Evolutionary conservation across 2,113 vertebrate genomes (phyloP).

Genomic region (Pteruthius melanotis): DNA sequence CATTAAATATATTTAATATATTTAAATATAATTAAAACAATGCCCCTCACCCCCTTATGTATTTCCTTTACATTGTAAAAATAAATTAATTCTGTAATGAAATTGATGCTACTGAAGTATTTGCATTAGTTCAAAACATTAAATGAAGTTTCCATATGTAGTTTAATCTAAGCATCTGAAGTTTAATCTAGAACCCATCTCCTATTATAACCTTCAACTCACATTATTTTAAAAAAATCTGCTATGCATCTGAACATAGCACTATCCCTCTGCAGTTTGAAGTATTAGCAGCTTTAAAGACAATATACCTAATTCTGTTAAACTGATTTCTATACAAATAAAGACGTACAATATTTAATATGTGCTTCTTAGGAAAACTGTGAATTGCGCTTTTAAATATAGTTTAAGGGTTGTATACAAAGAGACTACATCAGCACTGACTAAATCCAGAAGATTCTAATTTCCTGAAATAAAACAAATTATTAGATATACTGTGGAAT

Average conservation of each 20-base stretch:
- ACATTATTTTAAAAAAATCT: neutral
- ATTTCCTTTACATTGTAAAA: neutral
- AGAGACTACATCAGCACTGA: neutral
- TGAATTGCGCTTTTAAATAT: neutral
- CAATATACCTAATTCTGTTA: neutral
- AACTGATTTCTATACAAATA: neutral
- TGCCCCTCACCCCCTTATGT: neutral
- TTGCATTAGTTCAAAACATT: neutral
- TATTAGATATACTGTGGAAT: neutral
- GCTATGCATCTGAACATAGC: neutral
- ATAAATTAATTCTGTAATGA: neutral
- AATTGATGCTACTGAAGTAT: fast-evolving
- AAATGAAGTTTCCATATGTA: neutral
- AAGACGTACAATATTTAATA: neutral
- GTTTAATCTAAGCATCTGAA: neutral
- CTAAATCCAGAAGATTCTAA: neutral
- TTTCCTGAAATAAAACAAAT: neutral
- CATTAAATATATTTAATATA: neutral
- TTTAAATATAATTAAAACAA: neutral
- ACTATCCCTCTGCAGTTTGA: neutral
- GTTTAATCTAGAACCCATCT: neutral
- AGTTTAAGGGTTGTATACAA: neutral
- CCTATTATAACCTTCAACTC: neutral
- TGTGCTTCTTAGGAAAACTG: neutral
- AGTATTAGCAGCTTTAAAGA: neutral